A percentile compares a stretch with the other conserved stretches of the same genome.
phyloP scores from a whole-genome alignment of 2,888 invertebrate genomes.

The Luperina nickerlii region DNA sequence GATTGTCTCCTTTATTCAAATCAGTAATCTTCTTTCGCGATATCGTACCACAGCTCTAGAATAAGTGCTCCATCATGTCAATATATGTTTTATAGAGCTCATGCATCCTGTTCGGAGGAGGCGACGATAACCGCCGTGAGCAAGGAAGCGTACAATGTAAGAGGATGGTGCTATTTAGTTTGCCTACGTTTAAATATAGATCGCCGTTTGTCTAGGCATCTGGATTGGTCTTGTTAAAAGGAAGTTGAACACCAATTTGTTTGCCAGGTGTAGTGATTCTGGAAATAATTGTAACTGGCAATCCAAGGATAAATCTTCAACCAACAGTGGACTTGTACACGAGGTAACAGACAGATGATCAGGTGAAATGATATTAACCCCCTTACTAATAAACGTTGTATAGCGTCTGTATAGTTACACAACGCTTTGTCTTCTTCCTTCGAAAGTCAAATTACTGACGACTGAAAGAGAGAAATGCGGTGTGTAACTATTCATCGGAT shows the following conservation, averaged over 20 bases:
- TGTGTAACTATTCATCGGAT: too few relatives aligned
- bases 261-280: neutral
- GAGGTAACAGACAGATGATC: neutral
- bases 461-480: too few relatives aligned
- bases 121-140: constrained; percentile 43
- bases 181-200: constrained; percentile 40
- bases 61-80: constrained; percentile 54
- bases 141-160: constrained; percentile 49
- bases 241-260: neutral
- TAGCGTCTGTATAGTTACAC: too few relatives aligned
- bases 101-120: constrained; percentile 54
- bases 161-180: constrained; percentile 56
- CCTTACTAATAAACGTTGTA: too few relatives aligned
- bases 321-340: neutral
- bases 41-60: constrained; percentile 21
- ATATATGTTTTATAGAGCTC: constrained; percentile 63
- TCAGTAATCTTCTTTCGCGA: neutral
- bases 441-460: too few relatives aligned
- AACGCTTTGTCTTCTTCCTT: too few relatives aligned
- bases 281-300: neutral
- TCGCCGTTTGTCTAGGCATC: constrained; percentile 11
- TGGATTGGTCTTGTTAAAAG: neutral
- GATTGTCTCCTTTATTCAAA: neutral
- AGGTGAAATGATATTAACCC: neutral
- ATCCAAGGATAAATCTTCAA: neutral